Base-by-base conservation (phyloP, 1,140 invertebrate species). In the Apolygus lucorum region DNA sequence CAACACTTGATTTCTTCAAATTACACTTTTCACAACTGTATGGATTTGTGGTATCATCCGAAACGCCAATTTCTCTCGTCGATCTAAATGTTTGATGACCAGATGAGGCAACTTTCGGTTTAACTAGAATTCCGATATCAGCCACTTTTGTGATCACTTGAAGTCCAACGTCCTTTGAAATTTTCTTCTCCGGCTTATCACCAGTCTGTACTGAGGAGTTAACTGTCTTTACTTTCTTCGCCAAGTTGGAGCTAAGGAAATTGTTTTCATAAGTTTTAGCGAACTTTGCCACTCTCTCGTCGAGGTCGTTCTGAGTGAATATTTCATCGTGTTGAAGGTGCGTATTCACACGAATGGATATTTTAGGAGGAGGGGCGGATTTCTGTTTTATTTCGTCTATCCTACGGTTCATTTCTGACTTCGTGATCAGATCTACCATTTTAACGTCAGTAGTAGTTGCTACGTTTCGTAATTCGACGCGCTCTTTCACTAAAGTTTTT, bases 21-120 rank as follows among this genome's bases (percentile, higher is more conserved):
- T 76, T 78, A 75, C 84, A 85, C 75, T 80, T 82, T 14, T 80
- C 78, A 75, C 84, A 85, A 14, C 80, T 72, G 25, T 78, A 75
- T 68, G 82, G 79, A 52, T 75, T 75, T 22, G 82, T 75, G 1
- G 76, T 80, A 68, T 81, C 77, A 28, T 82, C 79, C 1, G 82
- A 83, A 70, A 78, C 76, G 63, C 80, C 84, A 34, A 81, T 74
- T 63, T 79, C 79, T 52, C 77, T 76, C 1, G 76, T 76, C 63
- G 78, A 77, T 24, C 79, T 78, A 54, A 75, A 76, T 70, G 79
- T 79, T 65, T 77, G 78, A 49, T 79, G 74, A 59, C 73, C 76
- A 66, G 74, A 74, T 25, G 83, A 82, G 1, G 75, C 59, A 1
- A 75, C 75, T 28, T 72, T 77, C 1, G 79, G 79, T 34, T 80